Percentiles rank a stretch among this genome's conserved stretches.
These are phyloP conservation scores for Ctenoplectra terminalis DNA, from an alignment of 1,140 invertebrate species.

Conservation along the genomic window DNA sequence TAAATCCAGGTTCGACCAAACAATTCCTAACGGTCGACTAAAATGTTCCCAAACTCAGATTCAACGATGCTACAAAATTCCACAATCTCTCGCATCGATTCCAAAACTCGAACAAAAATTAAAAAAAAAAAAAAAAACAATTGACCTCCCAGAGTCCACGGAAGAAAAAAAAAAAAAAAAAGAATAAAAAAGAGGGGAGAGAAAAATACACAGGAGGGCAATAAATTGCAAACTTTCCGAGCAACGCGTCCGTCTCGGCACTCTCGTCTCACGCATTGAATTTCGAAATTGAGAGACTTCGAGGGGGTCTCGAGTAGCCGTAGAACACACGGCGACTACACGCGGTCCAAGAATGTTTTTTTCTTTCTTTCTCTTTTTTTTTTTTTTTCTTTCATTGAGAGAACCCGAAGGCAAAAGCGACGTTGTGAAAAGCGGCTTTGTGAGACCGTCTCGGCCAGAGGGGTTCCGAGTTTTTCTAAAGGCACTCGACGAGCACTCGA, in stretches of 20 bases:
- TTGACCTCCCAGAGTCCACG: too few species aligned
- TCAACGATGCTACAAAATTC: not conserved
- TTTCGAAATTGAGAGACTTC: constrained; percentile 61
- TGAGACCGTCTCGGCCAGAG: constrained; percentile 33
- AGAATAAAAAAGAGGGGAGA: too few species aligned
- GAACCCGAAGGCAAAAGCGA: constrained; percentile 57
- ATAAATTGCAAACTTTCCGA: constrained; percentile 44
- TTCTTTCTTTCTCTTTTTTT: constrained; percentile 2
- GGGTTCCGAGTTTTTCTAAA: constrained; percentile 65
- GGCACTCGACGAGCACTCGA: constrained; percentile 67
- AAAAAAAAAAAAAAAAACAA: not conserved
- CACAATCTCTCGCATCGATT: too few species aligned
- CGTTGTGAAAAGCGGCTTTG: constrained; percentile 66
- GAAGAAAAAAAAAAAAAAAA: not conserved
- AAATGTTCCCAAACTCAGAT: not conserved
- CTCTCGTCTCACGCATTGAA: constrained; percentile 33
- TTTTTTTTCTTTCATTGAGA: constrained; percentile 41
- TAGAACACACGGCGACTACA: constrained; percentile 35
- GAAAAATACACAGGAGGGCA: not conserved
- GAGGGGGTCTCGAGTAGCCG: constrained; percentile 57
- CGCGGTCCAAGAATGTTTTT: constrained; percentile 42
- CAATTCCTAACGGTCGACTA: too few species aligned
- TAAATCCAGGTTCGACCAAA: too few species aligned
- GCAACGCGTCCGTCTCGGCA: constrained; percentile 7
- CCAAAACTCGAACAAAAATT: not conserved